phyloP scores from a whole-genome alignment of 2,113 vertebrate species.

The Phaethornis superciliosus region DNA sequence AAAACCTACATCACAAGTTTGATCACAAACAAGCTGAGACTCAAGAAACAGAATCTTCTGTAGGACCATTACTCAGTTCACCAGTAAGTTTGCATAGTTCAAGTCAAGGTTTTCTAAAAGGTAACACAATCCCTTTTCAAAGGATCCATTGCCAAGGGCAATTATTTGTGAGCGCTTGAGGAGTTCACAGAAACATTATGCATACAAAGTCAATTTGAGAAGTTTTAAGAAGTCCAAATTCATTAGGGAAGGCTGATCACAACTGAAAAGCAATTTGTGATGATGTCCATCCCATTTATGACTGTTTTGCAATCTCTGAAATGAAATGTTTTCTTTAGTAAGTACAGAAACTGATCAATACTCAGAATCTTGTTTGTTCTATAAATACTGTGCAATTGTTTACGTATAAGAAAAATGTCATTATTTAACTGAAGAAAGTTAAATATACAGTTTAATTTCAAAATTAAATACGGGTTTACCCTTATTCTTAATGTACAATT shows the following conservation, averaged over 20 bases:
- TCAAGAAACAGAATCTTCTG: conserved; percentile 74
- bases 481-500: neutral
- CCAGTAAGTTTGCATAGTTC: conserved; percentile 73
- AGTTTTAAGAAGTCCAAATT: conserved; percentile 55
- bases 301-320: conserved; percentile 10
- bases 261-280: conserved; percentile 73
- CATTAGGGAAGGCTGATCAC: conserved; percentile 48
- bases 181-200: conserved; percentile 51
- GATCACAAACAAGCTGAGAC: conserved; percentile 57
- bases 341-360: neutral
- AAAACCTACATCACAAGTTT: conserved; percentile 32
- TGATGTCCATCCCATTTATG: conserved; percentile 35
- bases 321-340: conserved; percentile 19
- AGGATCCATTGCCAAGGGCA: conserved; percentile 71
- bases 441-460: neutral
- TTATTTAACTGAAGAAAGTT: neutral
- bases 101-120: conserved; percentile 73
- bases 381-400: neutral
- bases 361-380: neutral
- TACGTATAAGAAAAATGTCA: neutral
- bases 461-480: neutral
- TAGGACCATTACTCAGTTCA: conserved; percentile 71
- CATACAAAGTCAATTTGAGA: conserved; percentile 44
- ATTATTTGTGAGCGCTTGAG: conserved; percentile 70
- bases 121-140: conserved; percentile 81